Base-by-base conservation (phyloP, 2,113 vertebrate genomes). In the Mesitornis unicolor region DNA sequence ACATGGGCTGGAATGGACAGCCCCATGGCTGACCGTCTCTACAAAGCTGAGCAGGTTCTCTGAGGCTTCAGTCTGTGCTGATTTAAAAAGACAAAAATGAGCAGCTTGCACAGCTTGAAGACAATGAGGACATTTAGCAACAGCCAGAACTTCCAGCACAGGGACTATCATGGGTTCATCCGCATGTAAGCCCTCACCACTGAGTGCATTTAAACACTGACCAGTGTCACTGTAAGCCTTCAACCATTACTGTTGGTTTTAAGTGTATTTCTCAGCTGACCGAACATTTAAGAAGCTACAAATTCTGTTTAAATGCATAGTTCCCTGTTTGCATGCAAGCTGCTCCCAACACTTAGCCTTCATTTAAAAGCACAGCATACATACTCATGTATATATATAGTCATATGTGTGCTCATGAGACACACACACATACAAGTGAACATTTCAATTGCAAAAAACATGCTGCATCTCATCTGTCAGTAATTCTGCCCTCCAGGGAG, bases 371-470 rank as follows among this genome's bases (percentile, higher is more conserved):
- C 26, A 35, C 1, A 61, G 21, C 36, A 25, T 6, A 16, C 50
- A 7, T 6, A 5, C 20, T 15, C n/a, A 5, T 1, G 12, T 51
- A 9, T 3, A 42, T 10, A 18, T 15, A 28, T 3, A 71, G 61
- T 3, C 84, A 9, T 19, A 29, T 1, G 13, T 40, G 71, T 24
- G 63, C 59, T 86, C 85, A 42, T 0, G 2, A 33, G 51, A 40
- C 68, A 64, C 61, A 16, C 65, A 76, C 38, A 19, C 50, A 21
- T 15, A 24, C 0, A 7, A 69, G 33, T 4, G 53, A 91, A 69
- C 73, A 92, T 96, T 96, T 94, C 91, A 84, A 56, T 74, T 60
- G 79, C 78, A 96, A 90, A n/a, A 96, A 60, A 9, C 85, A 60
- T n/a, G 71, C 60, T 24, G 59, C 47, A 45, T 19, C 86, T 94